Evolutionary conservation across 2,797 vertebrate species (phyloP).

Genomic region (Enteromius fasciolatus): DNA sequence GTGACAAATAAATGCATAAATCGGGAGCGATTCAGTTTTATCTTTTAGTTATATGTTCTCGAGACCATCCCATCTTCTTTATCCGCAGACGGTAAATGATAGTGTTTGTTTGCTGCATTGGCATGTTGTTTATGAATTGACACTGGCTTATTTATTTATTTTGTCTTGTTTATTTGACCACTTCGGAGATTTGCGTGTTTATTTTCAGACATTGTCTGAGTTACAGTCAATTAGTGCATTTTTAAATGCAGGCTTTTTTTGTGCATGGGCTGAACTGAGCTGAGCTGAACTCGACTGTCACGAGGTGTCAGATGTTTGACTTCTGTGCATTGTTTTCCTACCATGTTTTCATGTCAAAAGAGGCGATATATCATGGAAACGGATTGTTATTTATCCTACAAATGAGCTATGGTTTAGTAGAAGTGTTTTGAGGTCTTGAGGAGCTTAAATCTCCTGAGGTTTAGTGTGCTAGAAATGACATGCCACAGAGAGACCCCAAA

Average conservation of each 20-base stretch:
- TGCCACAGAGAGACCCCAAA: not conserved
- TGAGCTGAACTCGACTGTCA: not conserved
- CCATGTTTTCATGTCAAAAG: conserved; percentile 4
- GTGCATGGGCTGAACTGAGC: not conserved
- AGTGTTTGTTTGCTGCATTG: conserved; percentile 40
- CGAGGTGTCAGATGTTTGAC: conserved; percentile 24
- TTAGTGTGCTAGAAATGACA: not conserved
- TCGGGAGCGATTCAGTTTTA: not conserved
- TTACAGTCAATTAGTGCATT: not conserved
- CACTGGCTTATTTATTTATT: conserved; percentile 41
- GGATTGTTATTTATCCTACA: not conserved
- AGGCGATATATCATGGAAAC: not conserved
- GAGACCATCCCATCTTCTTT: conserved; percentile 39
- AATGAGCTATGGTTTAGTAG: not conserved
- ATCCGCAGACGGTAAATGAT: conserved; percentile 67
- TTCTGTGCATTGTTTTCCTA: conserved; percentile 15
- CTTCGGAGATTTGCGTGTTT: not conserved
- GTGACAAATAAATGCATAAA: conserved; percentile 51
- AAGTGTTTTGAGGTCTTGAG: not conserved
- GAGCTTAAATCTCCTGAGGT: not conserved
- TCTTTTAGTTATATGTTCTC: conserved; percentile 49
- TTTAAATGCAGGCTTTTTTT: not conserved
- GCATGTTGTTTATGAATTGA: conserved; percentile 58
- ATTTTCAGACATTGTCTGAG: not conserved
- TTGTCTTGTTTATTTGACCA: conserved; percentile 43